Conservation (phyloP, 2,888 invertebrate species). For the Ceriagrion tenellum region DNA sequence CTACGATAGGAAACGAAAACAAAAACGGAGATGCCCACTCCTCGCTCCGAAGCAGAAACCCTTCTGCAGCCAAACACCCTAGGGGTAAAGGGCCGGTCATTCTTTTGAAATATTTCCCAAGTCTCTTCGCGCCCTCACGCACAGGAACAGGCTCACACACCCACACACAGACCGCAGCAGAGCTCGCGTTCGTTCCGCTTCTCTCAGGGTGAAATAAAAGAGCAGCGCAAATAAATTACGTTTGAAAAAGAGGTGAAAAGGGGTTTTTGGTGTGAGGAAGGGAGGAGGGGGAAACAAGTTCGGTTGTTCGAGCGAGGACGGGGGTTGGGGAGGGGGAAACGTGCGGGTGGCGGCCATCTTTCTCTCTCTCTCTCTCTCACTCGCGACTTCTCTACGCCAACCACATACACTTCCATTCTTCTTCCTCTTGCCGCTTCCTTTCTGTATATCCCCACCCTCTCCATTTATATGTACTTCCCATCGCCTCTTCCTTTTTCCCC, state of each 20-base stretch:
- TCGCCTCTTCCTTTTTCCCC: neutral
- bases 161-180: neutral
- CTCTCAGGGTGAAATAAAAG: conserved; percentile 16
- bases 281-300: neutral
- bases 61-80: neutral
- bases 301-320: neutral
- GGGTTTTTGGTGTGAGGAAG: neutral
- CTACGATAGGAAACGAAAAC: neutral
- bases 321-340: neutral
- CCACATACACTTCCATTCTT: conserved; percentile 8
- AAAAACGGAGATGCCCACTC: neutral
- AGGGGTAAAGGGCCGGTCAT: neutral
- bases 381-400: conserved; percentile 22
- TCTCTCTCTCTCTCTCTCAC: neutral
- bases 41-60: neutral
- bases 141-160: neutral
- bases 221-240: conserved; percentile 33
- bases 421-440: neutral
- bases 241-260: conserved; percentile 31
- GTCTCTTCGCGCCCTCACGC: neutral
- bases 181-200: neutral
- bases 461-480: neutral
- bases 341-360: conserved; percentile 20
- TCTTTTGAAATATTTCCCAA: neutral
- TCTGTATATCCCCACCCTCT: neutral